A percentile compares a stretch with the other conserved stretches of the same genome.
These are phyloP conservation scores for Eulemur albifrons DNA, from an alignment of 2,797 vertebrate species.

Conservation along the genomic window DNA sequence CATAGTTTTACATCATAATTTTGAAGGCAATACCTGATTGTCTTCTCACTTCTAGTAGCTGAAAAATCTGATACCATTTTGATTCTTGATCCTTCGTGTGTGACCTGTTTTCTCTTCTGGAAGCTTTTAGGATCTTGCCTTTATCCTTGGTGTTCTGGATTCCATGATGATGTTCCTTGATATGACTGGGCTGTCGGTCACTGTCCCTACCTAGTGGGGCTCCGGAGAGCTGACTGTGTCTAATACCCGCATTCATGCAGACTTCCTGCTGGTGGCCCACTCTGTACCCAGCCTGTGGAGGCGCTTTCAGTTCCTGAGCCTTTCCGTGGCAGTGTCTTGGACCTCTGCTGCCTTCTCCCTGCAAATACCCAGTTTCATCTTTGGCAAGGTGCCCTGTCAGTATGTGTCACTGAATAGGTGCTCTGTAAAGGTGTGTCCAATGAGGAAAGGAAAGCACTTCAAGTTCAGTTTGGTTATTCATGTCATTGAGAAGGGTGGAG, in stretches of 20 bases:
- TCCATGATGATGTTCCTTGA: not conserved
- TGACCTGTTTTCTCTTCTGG: not conserved
- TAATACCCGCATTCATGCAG: not conserved
- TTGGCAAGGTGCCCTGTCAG: not conserved
- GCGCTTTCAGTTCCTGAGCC: not conserved
- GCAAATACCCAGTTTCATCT: not conserved
- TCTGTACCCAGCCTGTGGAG: not conserved
- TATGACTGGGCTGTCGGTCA: not conserved
- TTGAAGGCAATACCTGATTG: not conserved
- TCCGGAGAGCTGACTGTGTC: not conserved
- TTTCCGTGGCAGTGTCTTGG: not conserved
- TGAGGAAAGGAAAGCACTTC: not conserved
- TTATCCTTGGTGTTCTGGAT: not conserved
- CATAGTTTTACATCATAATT: conserved; percentile 10
- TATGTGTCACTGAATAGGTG: not conserved
- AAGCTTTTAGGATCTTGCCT: not conserved
- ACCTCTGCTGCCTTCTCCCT: not conserved
- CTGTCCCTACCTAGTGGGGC: not conserved
- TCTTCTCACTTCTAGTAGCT: not conserved
- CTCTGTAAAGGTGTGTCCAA: not conserved
- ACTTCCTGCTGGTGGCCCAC: not conserved
- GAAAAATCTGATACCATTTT: not conserved
- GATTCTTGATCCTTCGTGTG: not conserved
- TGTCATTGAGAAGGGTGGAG: not conserved
- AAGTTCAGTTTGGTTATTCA: not conserved